A percentile compares a stretch with the other conserved stretches of the same genome.
Conservation (phyloP, 2,888 invertebrate species). For the Eustalomyia histrio region DNA sequence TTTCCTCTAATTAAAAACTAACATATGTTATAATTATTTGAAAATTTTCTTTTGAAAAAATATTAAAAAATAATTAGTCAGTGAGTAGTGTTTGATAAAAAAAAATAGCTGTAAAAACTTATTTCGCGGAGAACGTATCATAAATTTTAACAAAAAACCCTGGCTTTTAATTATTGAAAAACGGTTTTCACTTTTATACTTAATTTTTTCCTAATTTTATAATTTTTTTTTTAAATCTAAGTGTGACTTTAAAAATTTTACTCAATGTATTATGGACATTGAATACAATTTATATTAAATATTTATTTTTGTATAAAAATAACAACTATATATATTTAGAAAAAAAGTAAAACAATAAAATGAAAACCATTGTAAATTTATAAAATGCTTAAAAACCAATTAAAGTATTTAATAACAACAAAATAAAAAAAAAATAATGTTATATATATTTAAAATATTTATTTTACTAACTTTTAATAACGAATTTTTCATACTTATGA, state of each 20-base stretch:
- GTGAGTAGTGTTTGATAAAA: no score
- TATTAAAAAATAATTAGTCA: no score
- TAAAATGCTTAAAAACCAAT: constrained; percentile 64
- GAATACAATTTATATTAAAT: constrained; percentile 14
- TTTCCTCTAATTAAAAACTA: no score
- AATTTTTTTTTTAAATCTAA: constrained; percentile 38
- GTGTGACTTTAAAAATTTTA: constrained; percentile 29
- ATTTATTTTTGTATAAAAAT: constrained; percentile 53
- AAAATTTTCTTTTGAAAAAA: no score
- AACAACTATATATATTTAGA: constrained; percentile 25
- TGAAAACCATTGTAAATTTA: constrained; percentile 58
- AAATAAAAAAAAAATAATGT: constrained; percentile 58
- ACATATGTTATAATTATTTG: no score
- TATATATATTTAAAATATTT: constrained; percentile 59
- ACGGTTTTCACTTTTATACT: neutral
- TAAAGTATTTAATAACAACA: constrained; percentile 57
- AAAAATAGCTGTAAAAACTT: no score
- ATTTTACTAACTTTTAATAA: constrained; percentile 67
- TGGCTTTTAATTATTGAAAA: neutral
- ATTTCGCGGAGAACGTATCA: no score
- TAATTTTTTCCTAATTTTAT: neutral
- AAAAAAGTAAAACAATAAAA: constrained; percentile 37
- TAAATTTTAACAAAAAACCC: no score
- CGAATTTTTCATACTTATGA: constrained; percentile 68
- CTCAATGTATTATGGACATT: neutral